Evolutionary conservation across 2,888 invertebrate species (phyloP).

Genomic region (Pollenia angustigena): DNA sequence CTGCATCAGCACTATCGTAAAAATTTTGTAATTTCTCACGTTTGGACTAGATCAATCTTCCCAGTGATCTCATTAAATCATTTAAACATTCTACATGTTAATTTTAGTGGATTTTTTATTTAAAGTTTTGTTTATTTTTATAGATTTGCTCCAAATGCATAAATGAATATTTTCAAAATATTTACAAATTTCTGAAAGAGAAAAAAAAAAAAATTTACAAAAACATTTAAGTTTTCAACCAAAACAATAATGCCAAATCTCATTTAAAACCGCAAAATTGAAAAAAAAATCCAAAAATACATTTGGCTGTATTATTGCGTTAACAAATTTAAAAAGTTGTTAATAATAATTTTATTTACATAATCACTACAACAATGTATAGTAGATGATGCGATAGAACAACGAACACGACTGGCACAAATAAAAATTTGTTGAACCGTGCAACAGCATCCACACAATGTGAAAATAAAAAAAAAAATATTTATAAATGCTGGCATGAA

Average conservation of each 20-base stretch:
- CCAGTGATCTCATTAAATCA: conserved; percentile 16
- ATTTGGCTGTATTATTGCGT: background rate
- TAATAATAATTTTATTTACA: conserved; percentile 3
- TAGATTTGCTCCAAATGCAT: conserved; percentile 22
- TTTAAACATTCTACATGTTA: background rate
- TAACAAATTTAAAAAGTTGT: background rate
- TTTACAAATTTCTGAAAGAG: conserved; percentile 2
- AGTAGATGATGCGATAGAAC: background rate
- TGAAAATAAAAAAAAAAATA: background rate
- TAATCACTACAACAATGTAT: background rate
- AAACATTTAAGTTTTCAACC: conserved; percentile 16
- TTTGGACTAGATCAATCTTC: conserved; percentile 26
- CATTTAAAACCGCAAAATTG: background rate
- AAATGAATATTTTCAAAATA: conserved; percentile 26
- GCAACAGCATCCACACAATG: background rate
- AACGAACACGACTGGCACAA: conserved; percentile 30
- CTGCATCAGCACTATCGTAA: background rate
- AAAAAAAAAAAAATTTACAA: background rate
- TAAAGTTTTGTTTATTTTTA: conserved; percentile 1
- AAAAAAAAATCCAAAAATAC: background rate
- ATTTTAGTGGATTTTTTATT: background rate
- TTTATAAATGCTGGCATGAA: background rate
- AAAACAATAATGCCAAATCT: conserved; percentile 6
- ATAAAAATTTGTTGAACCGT: conserved; percentile 52
- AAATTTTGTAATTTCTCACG: background rate